Base-by-base conservation (phyloP, 2,797 vertebrate genomes). In the Gephyroberyx darwinii region DNA sequence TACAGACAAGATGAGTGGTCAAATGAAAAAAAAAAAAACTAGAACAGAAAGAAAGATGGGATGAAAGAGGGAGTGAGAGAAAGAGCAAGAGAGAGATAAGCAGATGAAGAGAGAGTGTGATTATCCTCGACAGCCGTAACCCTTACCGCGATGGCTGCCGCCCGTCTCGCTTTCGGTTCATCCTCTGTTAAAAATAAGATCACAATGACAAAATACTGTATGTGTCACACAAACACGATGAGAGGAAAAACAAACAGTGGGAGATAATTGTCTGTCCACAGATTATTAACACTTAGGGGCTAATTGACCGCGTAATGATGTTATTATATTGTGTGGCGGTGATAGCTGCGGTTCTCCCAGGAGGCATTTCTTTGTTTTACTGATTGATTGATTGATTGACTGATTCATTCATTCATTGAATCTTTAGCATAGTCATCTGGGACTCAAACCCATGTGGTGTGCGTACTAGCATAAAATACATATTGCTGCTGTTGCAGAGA, bases 101-200 rank as follows among this genome's bases (percentile, higher is more conserved):
- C 26, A 26, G 26, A 26, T 26, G 26, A 26, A 26, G 56, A 53
- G 20, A 53, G 51, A 53, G 20, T 8, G 10, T 35, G 26, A 63
- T 58, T 31, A 5, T 33, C 4, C 20, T 33, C 16, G 43, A 12
- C 8, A 41, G 31, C 19, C 9, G 54, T 43, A 37, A 37, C 31
- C 59, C 85, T 80, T 68, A 93, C 91, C 86, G 63, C 65, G 89
- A 62, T 1, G 82, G 74, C 12, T 81, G 71, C 54, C 69, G 82
- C 43, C 81, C 57, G 52, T 86, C 83, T 58, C 70, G 88, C 60
- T 82, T 67, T n/a, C 86, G 71, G 63, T 69, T 90, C 86, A 94
- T 89, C 86, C 88, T 92, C 94, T 93, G 90, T 20, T 30, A 79
- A 86, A 65, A 68, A 62, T 64, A 69, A 69, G 65, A 45, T 50